Conservation (phyloP, 2,888 invertebrate genomes). For the Andrena praecox region DNA sequence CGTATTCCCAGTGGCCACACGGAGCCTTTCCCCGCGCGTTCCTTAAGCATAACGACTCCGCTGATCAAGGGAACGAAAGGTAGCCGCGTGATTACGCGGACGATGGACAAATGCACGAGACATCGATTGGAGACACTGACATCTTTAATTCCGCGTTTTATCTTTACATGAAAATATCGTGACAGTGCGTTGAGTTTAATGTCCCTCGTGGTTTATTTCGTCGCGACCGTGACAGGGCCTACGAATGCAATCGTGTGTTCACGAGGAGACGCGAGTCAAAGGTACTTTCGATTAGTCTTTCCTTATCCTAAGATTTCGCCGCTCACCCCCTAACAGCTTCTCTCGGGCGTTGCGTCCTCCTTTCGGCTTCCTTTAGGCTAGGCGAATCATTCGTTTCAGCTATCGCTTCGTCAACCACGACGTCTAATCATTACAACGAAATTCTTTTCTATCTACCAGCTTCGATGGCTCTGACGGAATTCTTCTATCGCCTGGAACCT, state of each 20-base stretch:
- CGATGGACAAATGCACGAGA: conserved; percentile 58
- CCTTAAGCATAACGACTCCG: conserved; percentile 16
- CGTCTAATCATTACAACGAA: conserved; percentile 2
- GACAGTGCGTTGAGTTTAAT: conserved; percentile 13
- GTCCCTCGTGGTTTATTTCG: conserved; percentile 12
- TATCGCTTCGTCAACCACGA: neutral
- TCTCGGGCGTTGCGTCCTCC: neutral
- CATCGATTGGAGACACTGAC: conserved; percentile 52
- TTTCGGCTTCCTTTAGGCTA: neutral
- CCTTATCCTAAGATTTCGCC: conserved; percentile 35
- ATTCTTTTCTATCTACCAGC: conserved; percentile 27
- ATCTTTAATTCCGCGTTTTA: conserved; percentile 9
- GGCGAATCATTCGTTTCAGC: neutral
- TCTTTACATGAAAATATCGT: conserved; percentile 53
- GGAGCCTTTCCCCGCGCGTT: conserved; percentile 1
- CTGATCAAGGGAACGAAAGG: conserved; percentile 17
- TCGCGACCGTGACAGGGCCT: conserved; percentile 9
- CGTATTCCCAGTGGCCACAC: neutral
- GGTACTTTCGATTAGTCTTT: conserved; percentile 56
- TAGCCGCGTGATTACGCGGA: conserved; percentile 49
- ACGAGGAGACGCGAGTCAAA: conserved; percentile 29
- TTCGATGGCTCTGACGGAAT: conserved; percentile 31
- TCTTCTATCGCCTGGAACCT: neutral
- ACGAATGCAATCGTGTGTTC: conserved; percentile 10
- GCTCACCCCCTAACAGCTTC: neutral